A percentile compares a stretch with the other conserved stretches of the same genome.
phyloP scores from a whole-genome alignment of 2,797 vertebrate species.

The Darevskia nairensis region DNA sequence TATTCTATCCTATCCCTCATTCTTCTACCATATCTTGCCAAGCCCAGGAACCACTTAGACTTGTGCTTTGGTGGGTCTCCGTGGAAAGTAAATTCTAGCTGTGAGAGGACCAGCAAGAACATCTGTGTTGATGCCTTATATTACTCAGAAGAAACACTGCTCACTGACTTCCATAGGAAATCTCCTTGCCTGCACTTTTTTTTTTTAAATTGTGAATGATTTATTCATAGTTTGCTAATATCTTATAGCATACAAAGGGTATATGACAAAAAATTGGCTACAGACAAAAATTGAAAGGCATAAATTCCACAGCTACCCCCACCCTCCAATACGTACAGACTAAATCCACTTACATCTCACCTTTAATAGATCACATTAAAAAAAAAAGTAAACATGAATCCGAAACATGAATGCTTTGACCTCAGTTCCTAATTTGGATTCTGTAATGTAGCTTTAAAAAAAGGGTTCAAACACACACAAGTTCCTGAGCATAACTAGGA shows the following conservation, averaged over 20 bases:
- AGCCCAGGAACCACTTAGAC: too few relatives aligned
- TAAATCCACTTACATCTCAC: constrained; percentile 20
- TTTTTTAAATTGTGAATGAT: constrained; percentile 31
- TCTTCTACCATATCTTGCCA: too few relatives aligned
- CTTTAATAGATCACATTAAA: constrained; percentile 32
- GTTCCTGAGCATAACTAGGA: constrained; percentile 76
- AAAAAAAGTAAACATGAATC: neutral
- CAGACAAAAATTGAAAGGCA: constrained; percentile 56
- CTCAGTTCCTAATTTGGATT: constrained; percentile 60
- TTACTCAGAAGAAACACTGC: too few relatives aligned
- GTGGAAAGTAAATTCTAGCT: too few relatives aligned
- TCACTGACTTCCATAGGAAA: too few relatives aligned
- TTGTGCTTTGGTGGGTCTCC: too few relatives aligned
- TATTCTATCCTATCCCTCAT: too few relatives aligned
- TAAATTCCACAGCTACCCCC: constrained; percentile 60
- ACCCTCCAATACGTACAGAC: constrained; percentile 37
- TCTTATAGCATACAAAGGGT: constrained; percentile 67
- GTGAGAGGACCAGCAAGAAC: too few relatives aligned
- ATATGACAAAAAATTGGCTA: constrained; percentile 70
- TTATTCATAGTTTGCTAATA: constrained; percentile 50
- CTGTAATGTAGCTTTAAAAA: constrained; percentile 61
- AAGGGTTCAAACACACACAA: constrained; percentile 62
- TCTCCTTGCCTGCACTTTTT: too few relatives aligned
- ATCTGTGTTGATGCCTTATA: too few relatives aligned
- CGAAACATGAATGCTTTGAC: constrained; percentile 64